Base-by-base conservation (phyloP, 2,888 invertebrate species). In the Dryadula phaetusa region DNA sequence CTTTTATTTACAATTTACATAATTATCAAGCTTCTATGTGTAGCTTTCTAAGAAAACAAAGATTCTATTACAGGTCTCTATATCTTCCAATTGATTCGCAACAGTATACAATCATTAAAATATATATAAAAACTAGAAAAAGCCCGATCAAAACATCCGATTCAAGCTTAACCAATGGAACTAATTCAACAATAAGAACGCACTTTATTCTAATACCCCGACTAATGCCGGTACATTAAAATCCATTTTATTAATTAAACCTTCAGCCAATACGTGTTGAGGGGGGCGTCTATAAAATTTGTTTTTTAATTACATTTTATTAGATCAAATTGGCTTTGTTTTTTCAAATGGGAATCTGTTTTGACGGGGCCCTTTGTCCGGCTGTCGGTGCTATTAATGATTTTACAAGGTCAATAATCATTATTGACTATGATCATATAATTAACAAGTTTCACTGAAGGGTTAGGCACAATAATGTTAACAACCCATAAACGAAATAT, bases 401-500 rank as follows among this genome's bases (percentile, higher is more conserved):
- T 92, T 92, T 87, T 92, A 87, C 82, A 89, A 88, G 90, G 87
- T 84, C 90, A 89, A 91, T 92, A 88, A 87, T 87, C 82, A 88
- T 89, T 87, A 91, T 91, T 87, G 85, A 84, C 85, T 84, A 77
- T 83, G 86, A 88, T 90, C 82, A 81, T 86, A 88, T 88, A 87
- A 88, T 89, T 88, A 88, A 88, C 88, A 84, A 84, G 87, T 87
- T 84, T 86, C 79, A 73, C 76, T 78, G 79, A 83, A 82, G 81
- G 84, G 79, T 79, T 81, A 72, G 67, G 69, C 65, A 58, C 74
- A 68, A 76, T 75, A 71, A 74, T 72, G 71, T 72, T 75, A 76
- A 74, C 74, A 66, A 71, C 67, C 72, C 54, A 73, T 70, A 64
- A 69, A 72, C 18, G 64, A 70, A 70, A 73, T 72, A 66, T 53